Evolutionary conservation across 2,888 invertebrate species (phyloP), one percentile per base, ranked within the genome.

Genomic region (Antitype chi): DNA sequence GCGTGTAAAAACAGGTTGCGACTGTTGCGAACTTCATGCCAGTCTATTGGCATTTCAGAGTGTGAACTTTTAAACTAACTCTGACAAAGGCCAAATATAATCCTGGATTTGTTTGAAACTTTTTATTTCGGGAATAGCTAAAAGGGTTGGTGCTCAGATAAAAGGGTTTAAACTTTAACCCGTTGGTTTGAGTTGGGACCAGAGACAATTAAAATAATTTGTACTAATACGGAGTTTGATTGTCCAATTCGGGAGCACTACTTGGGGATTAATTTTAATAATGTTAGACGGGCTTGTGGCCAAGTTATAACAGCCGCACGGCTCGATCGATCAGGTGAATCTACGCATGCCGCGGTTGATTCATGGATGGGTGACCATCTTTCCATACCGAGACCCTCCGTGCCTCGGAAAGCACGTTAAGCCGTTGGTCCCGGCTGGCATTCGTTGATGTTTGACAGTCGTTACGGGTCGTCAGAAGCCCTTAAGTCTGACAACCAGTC

Each of bases 21-120:
- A 80, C 32, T 43, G 60, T 67, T 75, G 25, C 9, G 57, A 80
- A 25, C 55, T 32, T 53, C 13, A 32, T 28, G 20, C 23, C 63
- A 69, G 20, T n/a, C 57, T 69, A 60, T 32, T 81, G 71, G 43
- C 72, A 81, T 81, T 81, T 81, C 43, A 71, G 13, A 64, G 20
- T 17, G 69, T 68, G 32, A 66, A 70, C 59, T 81, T 81, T 59
- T 23, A 76, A 76, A 68, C 68, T 66, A 62, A 47, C 49, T 57
- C 55, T 20, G 47, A 70, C 57, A 70, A 47, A n/a, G 28, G 38
- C 67, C n/a, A 82, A 72, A 59, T 25, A 66, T 72, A 76, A 69
- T 43, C 28, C 55, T n/a, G 32, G 62, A 17, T 57, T 49, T 13
- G 28, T 38, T 57, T 20, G 13, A 60, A 70, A 71, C 38, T 64